A percentile compares a stretch with the other conserved stretches of the same genome.
Conservation (phyloP, 2,113 vertebrate species). For the Pundamilia nyererei region DNA sequence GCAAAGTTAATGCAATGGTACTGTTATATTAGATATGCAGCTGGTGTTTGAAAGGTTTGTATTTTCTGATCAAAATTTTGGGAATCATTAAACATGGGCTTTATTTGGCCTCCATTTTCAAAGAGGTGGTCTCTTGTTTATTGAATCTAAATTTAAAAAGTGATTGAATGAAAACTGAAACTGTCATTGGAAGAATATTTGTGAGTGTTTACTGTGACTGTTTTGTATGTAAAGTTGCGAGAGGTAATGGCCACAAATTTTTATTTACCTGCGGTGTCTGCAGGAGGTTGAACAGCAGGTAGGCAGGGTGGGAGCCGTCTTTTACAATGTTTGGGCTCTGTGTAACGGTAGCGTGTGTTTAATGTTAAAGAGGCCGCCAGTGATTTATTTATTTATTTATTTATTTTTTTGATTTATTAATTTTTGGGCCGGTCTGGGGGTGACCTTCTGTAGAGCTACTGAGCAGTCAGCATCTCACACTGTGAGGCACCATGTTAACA, state of each 20-base stretch:
- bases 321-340: background rate
- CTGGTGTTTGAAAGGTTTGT: constrained; percentile 63
- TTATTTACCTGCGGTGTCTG: background rate
- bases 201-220: background rate
- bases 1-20: constrained; percentile 43
- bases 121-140: background rate
- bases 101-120: constrained; percentile 67
- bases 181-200: background rate
- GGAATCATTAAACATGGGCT: constrained; percentile 70
- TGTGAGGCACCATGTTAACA: background rate
- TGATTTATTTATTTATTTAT: background rate
- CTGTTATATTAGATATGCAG: constrained; percentile 32
- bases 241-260: background rate
- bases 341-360: background rate
- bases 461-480: background rate
- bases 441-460: background rate
- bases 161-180: background rate
- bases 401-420: fast-evolving
- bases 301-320: background rate
- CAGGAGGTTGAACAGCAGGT: background rate
- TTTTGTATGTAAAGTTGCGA: background rate
- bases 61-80: constrained; percentile 72
- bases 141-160: background rate
- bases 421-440: background rate
- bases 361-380: background rate